phyloP scores from a whole-genome alignment of 2,888 invertebrate species.

The Danaus chrysippus region DNA sequence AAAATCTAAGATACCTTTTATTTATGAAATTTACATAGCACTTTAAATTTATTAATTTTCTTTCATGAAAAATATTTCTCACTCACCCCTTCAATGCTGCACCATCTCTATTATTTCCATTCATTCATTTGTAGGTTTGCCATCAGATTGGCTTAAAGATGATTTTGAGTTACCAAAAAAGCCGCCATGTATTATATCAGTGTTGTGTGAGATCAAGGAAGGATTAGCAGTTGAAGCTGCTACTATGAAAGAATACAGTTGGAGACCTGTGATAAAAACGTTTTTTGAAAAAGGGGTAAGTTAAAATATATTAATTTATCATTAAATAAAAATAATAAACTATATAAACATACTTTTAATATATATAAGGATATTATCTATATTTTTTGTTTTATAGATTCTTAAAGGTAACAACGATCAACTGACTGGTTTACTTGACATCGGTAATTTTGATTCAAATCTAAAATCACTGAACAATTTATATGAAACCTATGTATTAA shows the following conservation, averaged over 20 bases:
- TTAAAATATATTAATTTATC: conserved; percentile 12
- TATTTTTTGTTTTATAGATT: conserved; percentile 63
- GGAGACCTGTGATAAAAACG: conserved; percentile 87
- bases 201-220: conserved; percentile 89
- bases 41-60: no score
- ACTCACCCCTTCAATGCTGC: no score
- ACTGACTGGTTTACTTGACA: conserved; percentile 87
- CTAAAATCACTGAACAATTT: conserved; percentile 89
- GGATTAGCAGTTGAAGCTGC: conserved; percentile 93
- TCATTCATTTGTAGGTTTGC: conserved; percentile 78
- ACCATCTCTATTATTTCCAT: background rate
- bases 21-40: no score
- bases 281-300: conserved; percentile 85
- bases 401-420: conserved; percentile 85
- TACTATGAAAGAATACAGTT: conserved; percentile 92
- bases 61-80: no score
- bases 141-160: conserved; percentile 81
- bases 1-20: no score
- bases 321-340: background rate
- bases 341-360: background rate
- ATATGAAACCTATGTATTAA: conserved; percentile 94
- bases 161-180: conserved; percentile 80
- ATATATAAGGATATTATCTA: background rate
- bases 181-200: conserved; percentile 89
- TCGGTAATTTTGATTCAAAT: conserved; percentile 90